Conservation (phyloP, 2,888 invertebrate genomes). For the Drosophila tanythrix region DNA sequence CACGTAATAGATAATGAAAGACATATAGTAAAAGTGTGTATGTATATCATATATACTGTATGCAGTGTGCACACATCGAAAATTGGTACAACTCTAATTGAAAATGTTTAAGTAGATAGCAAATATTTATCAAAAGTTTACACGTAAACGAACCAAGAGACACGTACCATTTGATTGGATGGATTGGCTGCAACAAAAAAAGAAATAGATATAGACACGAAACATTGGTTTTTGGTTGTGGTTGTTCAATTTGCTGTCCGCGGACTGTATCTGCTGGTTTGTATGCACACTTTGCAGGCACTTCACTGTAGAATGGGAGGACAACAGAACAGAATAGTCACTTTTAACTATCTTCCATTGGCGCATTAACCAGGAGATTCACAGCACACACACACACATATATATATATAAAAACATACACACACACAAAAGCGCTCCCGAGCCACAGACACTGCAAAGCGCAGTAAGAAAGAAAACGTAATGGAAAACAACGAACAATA, state of each 20-base stretch:
- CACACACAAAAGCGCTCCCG: slow-evolving; percentile 6
- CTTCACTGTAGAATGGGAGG: slow-evolving; percentile 35
- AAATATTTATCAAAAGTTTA: slow-evolving; percentile 72
- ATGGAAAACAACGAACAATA: slow-evolving; percentile 45
- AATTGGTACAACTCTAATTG: slow-evolving; percentile 77
- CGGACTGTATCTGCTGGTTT: neutral
- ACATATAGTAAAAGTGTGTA: slow-evolving; percentile 20
- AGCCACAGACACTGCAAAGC: slow-evolving; percentile 71
- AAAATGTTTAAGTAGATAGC: slow-evolving; percentile 76
- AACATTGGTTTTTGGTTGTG: slow-evolving; percentile 4
- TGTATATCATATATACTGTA: slow-evolving; percentile 12
- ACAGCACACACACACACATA: slow-evolving; percentile 7
- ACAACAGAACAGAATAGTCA: slow-evolving; percentile 13
- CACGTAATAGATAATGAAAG: slow-evolving; percentile 57
- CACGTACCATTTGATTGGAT: slow-evolving; percentile 72
- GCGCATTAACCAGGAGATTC: slow-evolving; percentile 24
- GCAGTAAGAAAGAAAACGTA: slow-evolving; percentile 59
- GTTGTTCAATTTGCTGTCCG: slow-evolving; percentile 10
- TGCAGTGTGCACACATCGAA: slow-evolving; percentile 32
- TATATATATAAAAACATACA: neutral
- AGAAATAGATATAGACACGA: slow-evolving; percentile 2
- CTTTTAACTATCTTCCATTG: slow-evolving; percentile 28
- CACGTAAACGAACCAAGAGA: slow-evolving; percentile 54
- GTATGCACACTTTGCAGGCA: slow-evolving; percentile 16
- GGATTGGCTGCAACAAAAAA: slow-evolving; percentile 3